A percentile compares a stretch with the other conserved stretches of the same genome.
Evolutionary conservation across 2,888 invertebrate genomes (phyloP).

Genomic region (Agrenia bidenticulata): DNA sequence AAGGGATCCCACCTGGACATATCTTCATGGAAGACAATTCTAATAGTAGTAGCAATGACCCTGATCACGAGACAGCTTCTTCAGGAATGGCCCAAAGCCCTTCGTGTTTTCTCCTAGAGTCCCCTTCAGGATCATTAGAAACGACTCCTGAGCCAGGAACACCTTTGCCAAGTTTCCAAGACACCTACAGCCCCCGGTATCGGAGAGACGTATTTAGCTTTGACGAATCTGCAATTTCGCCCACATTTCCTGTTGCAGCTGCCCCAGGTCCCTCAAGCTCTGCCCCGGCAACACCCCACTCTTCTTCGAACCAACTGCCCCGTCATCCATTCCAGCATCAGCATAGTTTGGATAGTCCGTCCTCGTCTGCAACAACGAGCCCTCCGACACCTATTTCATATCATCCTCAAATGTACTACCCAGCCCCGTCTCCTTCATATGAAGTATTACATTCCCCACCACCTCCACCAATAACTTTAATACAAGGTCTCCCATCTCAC

Average conservation of each 20-base stretch:
- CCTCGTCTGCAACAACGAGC: constrained; percentile 29
- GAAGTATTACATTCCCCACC: constrained; percentile 32
- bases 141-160: constrained; percentile 44
- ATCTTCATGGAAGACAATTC: constrained; percentile 53
- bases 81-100: constrained; percentile 41
- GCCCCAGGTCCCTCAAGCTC: constrained; percentile 20
- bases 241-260: constrained; percentile 33
- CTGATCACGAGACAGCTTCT: constrained; percentile 34
- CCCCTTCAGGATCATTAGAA: constrained; percentile 47
- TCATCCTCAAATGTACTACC: constrained; percentile 42
- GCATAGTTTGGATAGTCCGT: constrained; percentile 30
- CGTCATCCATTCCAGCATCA: constrained; percentile 23
- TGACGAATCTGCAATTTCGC: constrained; percentile 51
- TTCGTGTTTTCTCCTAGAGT: constrained; percentile 50
- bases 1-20: constrained; percentile 38
- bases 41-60: constrained; percentile 50
- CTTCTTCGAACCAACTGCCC: constrained; percentile 34
- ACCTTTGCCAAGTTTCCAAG: constrained; percentile 62
- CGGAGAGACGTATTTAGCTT: constrained; percentile 54
- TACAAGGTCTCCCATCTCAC: constrained; percentile 52
- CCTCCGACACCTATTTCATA: constrained; percentile 39
- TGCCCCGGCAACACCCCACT: constrained; percentile 37
- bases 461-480: constrained; percentile 1
- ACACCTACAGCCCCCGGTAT: constrained; percentile 79
- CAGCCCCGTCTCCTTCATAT: constrained; percentile 37